Percentiles rank a stretch among this genome's conserved stretches.
These are phyloP conservation scores for Phytoseiulus persimilis DNA, from an alignment of 2,888 invertebrate species.

Conservation along the genomic window DNA sequence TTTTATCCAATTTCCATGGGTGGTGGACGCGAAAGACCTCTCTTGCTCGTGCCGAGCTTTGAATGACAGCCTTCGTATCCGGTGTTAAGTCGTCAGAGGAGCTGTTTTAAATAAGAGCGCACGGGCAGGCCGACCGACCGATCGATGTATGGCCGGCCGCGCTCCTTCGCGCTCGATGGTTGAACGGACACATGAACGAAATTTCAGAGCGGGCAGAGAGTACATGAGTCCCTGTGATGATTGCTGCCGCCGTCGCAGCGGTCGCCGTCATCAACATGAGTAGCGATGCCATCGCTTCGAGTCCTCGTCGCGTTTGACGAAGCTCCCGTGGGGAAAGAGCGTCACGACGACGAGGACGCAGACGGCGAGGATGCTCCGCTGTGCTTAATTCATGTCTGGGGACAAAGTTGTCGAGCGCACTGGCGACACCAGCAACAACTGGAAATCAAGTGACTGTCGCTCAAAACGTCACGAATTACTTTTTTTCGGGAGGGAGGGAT, in stretches of 20 bases:
- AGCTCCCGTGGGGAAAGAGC: background rate
- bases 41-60: background rate
- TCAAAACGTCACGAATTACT: background rate
- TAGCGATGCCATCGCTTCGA: background rate
- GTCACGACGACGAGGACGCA: background rate
- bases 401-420: background rate
- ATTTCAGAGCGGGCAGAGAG: background rate
- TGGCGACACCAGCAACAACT: background rate
- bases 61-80: slow-evolving; percentile 5
- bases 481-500: background rate
- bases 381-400: slow-evolving; percentile 5
- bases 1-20: background rate
- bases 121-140: background rate
- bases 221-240: background rate
- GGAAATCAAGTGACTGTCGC: background rate
- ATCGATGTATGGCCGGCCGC: background rate
- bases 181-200: background rate
- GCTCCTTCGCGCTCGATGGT: background rate
- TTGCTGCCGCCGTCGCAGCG: background rate
- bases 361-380: background rate
- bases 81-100: background rate
- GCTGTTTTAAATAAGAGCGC: background rate
- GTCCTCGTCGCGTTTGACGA: background rate
- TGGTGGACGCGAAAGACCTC: background rate
- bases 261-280: background rate